phyloP scores from a whole-genome alignment of 2,113 vertebrate genomes.

The Oenanthe melanoleuca region DNA sequence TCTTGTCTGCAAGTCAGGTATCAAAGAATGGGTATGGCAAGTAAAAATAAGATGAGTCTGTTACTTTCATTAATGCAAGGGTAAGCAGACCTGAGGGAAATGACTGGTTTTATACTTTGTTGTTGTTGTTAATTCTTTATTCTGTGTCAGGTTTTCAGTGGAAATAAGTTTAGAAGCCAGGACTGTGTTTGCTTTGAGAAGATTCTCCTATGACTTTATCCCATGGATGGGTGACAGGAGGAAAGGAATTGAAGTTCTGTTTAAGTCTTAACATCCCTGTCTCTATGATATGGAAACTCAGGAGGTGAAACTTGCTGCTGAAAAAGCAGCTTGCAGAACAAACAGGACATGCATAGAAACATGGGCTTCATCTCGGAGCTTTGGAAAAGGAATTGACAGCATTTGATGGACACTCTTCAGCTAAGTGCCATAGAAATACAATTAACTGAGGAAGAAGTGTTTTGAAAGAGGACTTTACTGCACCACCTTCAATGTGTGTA shows the following conservation, averaged over 20 bases:
- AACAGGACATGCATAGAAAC: not conserved
- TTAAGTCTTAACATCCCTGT: rapidly evolving
- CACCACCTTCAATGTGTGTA: not conserved
- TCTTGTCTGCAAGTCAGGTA: rapidly evolving
- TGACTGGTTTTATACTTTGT: not conserved
- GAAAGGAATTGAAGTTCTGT: not conserved
- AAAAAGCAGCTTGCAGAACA: not conserved
- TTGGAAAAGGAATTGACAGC: not conserved
- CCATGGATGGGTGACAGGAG: rapidly evolving
- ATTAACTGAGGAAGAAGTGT: not conserved
- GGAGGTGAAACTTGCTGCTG: not conserved
- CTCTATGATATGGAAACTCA: rapidly evolving
- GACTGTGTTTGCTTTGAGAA: not conserved
- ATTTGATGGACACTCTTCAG: not conserved
- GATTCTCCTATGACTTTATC: not conserved
- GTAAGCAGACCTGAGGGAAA: not conserved
- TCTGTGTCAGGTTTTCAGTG: not conserved
- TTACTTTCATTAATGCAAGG: not conserved
- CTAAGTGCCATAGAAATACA: not conserved
- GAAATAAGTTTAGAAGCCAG: not conserved
- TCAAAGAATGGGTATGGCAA: not conserved
- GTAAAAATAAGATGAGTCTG: not conserved
- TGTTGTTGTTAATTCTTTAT: not conserved
- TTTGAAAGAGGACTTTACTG: not conserved
- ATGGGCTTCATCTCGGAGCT: not conserved